A percentile compares a stretch with the other conserved stretches of the same genome.
phyloP scores from a whole-genome alignment of 2,888 invertebrate genomes.

The Cepaea hortensis region DNA sequence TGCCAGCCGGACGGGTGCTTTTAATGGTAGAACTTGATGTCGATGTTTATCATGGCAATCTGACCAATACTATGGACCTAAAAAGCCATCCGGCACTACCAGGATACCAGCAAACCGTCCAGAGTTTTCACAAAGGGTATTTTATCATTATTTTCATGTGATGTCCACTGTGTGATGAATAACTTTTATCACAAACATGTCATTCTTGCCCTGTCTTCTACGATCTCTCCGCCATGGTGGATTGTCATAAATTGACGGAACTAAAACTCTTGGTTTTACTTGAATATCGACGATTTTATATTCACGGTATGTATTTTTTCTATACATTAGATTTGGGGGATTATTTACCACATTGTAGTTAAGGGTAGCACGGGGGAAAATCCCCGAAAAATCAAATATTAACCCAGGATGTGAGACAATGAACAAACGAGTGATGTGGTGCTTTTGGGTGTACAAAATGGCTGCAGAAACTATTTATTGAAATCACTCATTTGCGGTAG shows the following conservation, averaged over 20 bases:
- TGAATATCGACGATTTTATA: conserved; percentile 3
- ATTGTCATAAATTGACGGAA: conserved; percentile 36
- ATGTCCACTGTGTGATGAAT: conserved; percentile 16
- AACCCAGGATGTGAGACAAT: background rate
- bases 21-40: conserved; percentile 69
- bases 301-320: conserved; percentile 15
- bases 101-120: conserved; percentile 77
- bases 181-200: conserved; percentile 11
- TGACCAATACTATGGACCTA: conserved; percentile 77
- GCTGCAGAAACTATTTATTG: too few relatives aligned
- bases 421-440: background rate
- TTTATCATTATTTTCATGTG: conserved; percentile 73
- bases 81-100: conserved; percentile 78
- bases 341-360: background rate
- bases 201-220: conserved; percentile 17
- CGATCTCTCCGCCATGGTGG: conserved; percentile 49
- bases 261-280: conserved; percentile 27
- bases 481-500: too few relatives aligned
- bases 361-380: too few relatives aligned
- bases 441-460: too few relatives aligned
- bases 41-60: conserved; percentile 67
- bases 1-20: conserved; percentile 58
- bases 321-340: background rate
- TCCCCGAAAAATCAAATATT: background rate
- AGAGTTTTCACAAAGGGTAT: conserved; percentile 77